phyloP scores from a whole-genome alignment of 1,140 invertebrate species.

The Platorchestia sp. region DNA sequence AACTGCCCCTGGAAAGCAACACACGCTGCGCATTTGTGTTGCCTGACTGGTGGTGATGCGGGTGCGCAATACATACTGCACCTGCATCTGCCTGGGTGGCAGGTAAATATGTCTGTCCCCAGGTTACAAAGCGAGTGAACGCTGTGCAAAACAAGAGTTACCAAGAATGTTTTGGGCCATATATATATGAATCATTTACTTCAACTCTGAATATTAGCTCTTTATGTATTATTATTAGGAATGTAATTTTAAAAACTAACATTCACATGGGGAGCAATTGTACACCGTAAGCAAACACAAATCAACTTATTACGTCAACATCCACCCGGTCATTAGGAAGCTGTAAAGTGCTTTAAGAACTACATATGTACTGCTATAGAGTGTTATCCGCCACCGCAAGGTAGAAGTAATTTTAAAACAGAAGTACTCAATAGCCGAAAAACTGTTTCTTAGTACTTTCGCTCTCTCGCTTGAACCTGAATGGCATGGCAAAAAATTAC shows the following conservation, averaged over 20 bases:
- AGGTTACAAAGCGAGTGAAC: not conserved
- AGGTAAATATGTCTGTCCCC: not conserved
- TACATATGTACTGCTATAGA: no score
- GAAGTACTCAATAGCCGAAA: not conserved
- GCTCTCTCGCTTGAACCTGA: no score
- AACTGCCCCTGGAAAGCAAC: not conserved
- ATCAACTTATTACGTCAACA: no score
- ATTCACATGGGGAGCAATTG: not conserved
- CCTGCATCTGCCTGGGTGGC: not conserved
- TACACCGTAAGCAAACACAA: not conserved
- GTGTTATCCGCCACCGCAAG: no score
- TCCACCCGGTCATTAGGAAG: no score
- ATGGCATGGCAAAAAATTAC: no score
- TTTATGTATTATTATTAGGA: not conserved
- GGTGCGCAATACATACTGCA: not conserved
- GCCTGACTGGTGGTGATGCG: not conserved
- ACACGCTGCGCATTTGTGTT: not conserved
- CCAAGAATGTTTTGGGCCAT: not conserved
- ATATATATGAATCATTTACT: not conserved
- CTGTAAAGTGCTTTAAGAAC: no score
- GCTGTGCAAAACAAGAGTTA: not conserved
- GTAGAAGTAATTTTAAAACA: not conserved
- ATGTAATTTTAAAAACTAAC: not conserved
- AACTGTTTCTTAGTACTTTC: no score
- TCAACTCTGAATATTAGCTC: not conserved